Base-by-base conservation (phyloP, 1,140 invertebrate species). In the Drosophila ohnishii region DNA sequence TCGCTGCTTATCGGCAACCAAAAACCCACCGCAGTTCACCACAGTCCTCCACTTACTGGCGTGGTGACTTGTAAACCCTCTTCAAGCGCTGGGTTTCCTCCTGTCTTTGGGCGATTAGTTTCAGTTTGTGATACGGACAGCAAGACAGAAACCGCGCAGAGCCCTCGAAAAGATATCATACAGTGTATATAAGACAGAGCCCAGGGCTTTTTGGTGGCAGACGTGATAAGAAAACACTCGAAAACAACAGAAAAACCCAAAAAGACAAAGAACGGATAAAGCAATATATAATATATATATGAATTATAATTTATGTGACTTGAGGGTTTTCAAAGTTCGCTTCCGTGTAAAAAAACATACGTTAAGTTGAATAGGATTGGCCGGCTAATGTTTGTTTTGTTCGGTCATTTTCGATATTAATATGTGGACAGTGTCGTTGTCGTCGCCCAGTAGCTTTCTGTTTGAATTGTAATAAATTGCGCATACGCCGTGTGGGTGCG, bases 401-500 rank as follows among this genome's bases (percentile, higher is more conserved):
- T 37, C 28, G 42, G 25, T 50, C 60, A 65, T 67, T 65, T 50
- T 65, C 50, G 13, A 59, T 59, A 50, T 48, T 71, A 48, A 71
- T 71, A 59, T 71, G 42, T 71, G 32, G n/a, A 69, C 22, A 19
- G 40, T 57, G 66, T 67, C 34, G 32, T 4, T 51, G 16, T 51
- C 50, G 16, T 22, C 48, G 30, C 50, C n/a, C 14, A 22, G 47
- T 62, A 40, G 32, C 30, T 39, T 71, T 65, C 48, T 65, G 30
- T 65, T 65, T 47, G 30, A 58, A 40, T n/a, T 42, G 64, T 44
- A 25, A 62, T 60, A 72, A 60, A 76, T 83, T 80, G 56, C 63
- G 79, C 59, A 87, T 83, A 88, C 79, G 83, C 72, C 64, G 61
- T 59, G 75, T 83, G 79, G 13, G 32, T 19, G 14, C 3, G 72